Percentiles rank a stretch among this genome's conserved stretches.
Evolutionary conservation across 2,888 invertebrate species (phyloP).

Genomic region (Meganola albula): DNA sequence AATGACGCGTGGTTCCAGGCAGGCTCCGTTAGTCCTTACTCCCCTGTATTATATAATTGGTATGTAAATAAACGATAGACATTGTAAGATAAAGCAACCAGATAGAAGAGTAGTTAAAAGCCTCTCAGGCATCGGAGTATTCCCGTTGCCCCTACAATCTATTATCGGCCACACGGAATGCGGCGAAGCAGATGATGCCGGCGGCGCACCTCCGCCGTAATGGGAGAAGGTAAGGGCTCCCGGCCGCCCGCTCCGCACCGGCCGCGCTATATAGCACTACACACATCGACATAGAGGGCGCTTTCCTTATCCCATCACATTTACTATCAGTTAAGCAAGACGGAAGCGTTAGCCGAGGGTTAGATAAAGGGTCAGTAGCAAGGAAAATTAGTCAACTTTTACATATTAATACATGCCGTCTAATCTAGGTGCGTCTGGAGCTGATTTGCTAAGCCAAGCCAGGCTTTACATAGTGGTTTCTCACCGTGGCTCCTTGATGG

Average conservation of each 20-base stretch:
- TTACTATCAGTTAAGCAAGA: constrained; percentile 60
- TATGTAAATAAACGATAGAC: constrained; percentile 35
- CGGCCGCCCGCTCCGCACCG: constrained; percentile 74
- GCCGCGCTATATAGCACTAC: constrained; percentile 60
- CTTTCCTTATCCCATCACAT: constrained; percentile 87
- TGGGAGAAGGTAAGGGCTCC: constrained; percentile 78
- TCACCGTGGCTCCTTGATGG: constrained; percentile 72
- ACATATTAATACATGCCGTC: constrained; percentile 56
- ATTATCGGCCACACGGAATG: constrained; percentile 58
- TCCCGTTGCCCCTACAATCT: constrained; percentile 55
- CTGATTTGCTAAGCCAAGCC: constrained; percentile 72
- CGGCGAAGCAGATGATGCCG: constrained; percentile 69
- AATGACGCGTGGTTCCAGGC: constrained; percentile 83
- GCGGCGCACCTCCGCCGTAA: constrained; percentile 78
- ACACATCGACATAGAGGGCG: constrained; percentile 78
- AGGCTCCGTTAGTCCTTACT: constrained; percentile 78
- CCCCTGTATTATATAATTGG: constrained; percentile 52
- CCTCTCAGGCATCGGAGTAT: constrained; percentile 52
- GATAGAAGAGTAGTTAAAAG: constrained; percentile 73
- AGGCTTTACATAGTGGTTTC: constrained; percentile 63
- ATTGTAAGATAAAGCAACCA: constrained; percentile 47
- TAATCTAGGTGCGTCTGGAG: constrained; percentile 62
- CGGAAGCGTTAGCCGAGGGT: constrained; percentile 67
- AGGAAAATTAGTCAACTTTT: constrained; percentile 64
- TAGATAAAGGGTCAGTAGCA: constrained; percentile 64